Percentiles rank a stretch among this genome's conserved stretches.
Evolutionary conservation across 2,797 vertebrate species (phyloP).

Genomic region (Rhabdophis nuchalis): DNA sequence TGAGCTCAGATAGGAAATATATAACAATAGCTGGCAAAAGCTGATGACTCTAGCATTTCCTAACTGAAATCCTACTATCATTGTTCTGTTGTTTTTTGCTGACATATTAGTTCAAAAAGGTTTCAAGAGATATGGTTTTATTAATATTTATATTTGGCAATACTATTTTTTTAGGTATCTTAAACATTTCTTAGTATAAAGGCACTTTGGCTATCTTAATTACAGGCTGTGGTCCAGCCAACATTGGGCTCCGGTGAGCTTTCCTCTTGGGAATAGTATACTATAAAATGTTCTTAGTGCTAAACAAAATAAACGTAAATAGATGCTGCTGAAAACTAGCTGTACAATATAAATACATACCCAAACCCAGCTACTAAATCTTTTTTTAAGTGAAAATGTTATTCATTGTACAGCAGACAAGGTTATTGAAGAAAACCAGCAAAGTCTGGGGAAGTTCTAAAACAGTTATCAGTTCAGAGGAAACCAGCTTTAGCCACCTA

Average conservation of each 20-base stretch:
- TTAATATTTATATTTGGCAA: neutral
- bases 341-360: neutral
- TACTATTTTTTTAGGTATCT: neutral
- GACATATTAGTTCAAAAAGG: neutral
- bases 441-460: neutral
- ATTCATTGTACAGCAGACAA: neutral
- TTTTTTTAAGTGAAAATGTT: neutral
- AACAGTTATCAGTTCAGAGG: neutral
- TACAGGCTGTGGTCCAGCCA: neutral
- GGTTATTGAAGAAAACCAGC: neutral
- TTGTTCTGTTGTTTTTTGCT: neutral
- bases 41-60: neutral
- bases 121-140: neutral
- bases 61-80: neutral
- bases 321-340: neutral
- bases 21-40: neutral
- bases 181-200: neutral
- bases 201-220: neutral
- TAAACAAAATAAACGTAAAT: neutral
- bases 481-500: neutral
- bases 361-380: neutral
- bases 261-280: neutral
- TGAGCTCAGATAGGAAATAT: conserved; percentile 37
- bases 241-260: neutral
- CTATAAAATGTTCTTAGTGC: neutral